Evolutionary conservation across 2,888 invertebrate species (phyloP).

Genomic region (Drosophila conformis): DNA sequence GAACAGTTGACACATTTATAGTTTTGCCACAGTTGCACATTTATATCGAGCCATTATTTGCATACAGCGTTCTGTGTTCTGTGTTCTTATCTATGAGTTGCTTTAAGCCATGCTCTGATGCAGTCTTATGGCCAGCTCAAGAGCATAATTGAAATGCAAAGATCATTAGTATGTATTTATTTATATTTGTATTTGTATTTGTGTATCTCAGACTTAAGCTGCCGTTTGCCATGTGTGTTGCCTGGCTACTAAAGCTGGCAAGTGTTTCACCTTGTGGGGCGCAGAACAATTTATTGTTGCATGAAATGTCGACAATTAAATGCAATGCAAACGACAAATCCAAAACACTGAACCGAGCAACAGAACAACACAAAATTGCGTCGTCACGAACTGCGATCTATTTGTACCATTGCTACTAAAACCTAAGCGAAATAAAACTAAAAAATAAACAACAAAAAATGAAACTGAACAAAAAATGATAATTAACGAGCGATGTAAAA

Average conservation of each 20-base stretch:
- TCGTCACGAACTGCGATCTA: slow-evolving; percentile 68
- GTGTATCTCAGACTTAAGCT: slow-evolving; percentile 1
- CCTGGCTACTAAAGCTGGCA: slow-evolving; percentile 12
- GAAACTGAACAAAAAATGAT: slow-evolving; percentile 12
- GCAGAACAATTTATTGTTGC: slow-evolving; percentile 68
- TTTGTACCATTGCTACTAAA: slow-evolving; percentile 25
- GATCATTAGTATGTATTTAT: slow-evolving; percentile 33
- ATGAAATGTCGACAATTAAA: slow-evolving; percentile 76
- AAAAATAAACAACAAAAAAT: slow-evolving; percentile 6
- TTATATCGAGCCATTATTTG: slow-evolving; percentile 40
- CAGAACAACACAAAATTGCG: slow-evolving; percentile 48
- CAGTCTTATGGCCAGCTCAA: slow-evolving; percentile 8
- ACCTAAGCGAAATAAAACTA: slow-evolving; percentile 4
- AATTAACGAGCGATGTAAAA: slow-evolving; percentile 70
- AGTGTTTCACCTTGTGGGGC: slow-evolving; percentile 62
- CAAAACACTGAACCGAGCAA: slow-evolving; percentile 42
- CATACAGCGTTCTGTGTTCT: slow-evolving; percentile 27
- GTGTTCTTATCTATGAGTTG: slow-evolving; percentile 23
- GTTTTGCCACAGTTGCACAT: slow-evolving; percentile 37
- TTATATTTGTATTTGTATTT: not conserved
- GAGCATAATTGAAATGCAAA: slow-evolving; percentile 39
- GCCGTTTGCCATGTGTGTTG: slow-evolving; percentile 11
- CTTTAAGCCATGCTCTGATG: slow-evolving; percentile 13
- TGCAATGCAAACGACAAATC: slow-evolving; percentile 62
- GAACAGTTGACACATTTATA: slow-evolving; percentile 35